Conservation (phyloP, 2,888 invertebrate species). For the Nesidiocoris tenuis region DNA sequence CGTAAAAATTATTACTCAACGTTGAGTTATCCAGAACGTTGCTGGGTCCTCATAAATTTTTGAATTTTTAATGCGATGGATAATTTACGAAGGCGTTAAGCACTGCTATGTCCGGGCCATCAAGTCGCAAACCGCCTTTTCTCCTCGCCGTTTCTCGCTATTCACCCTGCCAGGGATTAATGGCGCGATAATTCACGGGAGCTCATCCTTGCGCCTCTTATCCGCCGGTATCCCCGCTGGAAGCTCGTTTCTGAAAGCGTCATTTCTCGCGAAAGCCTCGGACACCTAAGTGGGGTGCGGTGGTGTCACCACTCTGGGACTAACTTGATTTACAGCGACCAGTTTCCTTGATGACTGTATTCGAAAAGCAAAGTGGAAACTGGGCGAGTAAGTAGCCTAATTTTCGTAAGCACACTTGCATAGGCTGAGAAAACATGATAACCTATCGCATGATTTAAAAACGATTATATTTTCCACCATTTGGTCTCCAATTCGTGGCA, state of each 20-base stretch:
- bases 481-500: too few relatives aligned
- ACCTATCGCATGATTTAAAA: too few relatives aligned
- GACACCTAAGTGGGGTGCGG: not conserved
- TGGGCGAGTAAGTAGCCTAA: too few relatives aligned
- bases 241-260: not conserved
- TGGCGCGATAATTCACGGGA: constrained; percentile 8
- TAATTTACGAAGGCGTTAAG: not conserved
- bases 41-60: too few relatives aligned
- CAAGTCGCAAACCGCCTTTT: not conserved
- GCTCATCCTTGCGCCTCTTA: not conserved
- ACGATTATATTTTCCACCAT: too few relatives aligned
- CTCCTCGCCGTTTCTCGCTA: not conserved
- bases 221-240: constrained; percentile 9
- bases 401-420: too few relatives aligned
- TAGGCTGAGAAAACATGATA: too few relatives aligned
- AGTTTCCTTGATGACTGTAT: not conserved
- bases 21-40: too few relatives aligned
- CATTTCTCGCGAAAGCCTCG: not conserved
- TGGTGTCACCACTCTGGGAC: not conserved
- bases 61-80: not conserved
- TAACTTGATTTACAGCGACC: not conserved
- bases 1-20: too few relatives aligned
- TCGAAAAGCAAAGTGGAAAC: too few relatives aligned
- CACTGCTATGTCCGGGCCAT: not conserved
- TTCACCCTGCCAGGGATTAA: not conserved